Conservation (phyloP, 64 coral and sea anemone genomes). For the Porites australiensis region DNA sequence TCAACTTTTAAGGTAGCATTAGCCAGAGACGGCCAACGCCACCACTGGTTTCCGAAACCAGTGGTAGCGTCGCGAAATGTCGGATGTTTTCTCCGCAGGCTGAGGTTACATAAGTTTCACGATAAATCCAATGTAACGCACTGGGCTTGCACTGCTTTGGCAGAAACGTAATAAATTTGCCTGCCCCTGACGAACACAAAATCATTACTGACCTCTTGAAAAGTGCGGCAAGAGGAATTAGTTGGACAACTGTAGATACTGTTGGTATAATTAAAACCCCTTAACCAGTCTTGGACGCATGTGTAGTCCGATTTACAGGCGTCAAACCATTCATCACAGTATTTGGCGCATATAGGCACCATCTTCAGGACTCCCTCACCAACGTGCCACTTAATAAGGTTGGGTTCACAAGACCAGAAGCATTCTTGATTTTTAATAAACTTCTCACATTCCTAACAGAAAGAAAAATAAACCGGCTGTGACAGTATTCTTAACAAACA, state of each 20-base stretch:
- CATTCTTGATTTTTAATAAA: slow-evolving; percentile 89
- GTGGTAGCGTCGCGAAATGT: too few species aligned
- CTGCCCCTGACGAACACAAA: too few species aligned
- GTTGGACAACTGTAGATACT: slow-evolving; percentile 52
- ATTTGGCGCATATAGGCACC: slow-evolving; percentile 77
- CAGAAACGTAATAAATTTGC: too few species aligned
- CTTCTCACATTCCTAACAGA: slow-evolving; percentile 65
- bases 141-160: too few species aligned
- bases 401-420: slow-evolving; percentile 87
- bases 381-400: slow-evolving; percentile 70
- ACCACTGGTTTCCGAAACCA: too few species aligned
- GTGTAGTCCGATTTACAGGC: slow-evolving; percentile 88
- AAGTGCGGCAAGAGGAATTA: slow-evolving; percentile 58
- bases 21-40: too few species aligned
- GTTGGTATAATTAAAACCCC: slow-evolving; percentile 61
- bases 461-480: neutral
- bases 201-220: slow-evolving; percentile 64
- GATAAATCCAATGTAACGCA: too few species aligned
- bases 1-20: too few species aligned
- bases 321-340: slow-evolving; percentile 84
- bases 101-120: too few species aligned
- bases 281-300: slow-evolving; percentile 71
- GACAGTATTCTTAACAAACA: too few species aligned
- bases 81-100: too few species aligned
- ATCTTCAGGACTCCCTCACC: neutral